These are phyloP conservation scores for Notechis scutatus DNA, from an alignment of 2,113 vertebrate species.

Conservation along the genomic window DNA sequence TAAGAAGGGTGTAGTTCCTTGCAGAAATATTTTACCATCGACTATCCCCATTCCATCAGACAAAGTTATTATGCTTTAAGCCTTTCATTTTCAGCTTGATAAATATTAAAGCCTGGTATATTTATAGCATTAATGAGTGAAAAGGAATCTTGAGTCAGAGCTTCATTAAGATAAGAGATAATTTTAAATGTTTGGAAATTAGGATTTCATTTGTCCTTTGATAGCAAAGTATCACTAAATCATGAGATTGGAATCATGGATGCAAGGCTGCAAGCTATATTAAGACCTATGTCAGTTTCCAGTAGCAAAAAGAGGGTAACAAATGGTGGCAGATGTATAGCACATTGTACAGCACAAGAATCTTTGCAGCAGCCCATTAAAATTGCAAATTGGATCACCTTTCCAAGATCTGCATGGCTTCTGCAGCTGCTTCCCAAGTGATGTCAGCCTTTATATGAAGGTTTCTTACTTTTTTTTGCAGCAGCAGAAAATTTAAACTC, in stretches of 20 bases:
- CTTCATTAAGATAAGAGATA: background rate
- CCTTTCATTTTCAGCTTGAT: background rate
- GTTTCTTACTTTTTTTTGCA: background rate
- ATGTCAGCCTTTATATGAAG: background rate
- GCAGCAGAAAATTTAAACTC: background rate
- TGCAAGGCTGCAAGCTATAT: background rate
- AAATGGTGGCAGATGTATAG: background rate
- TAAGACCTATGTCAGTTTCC: background rate
- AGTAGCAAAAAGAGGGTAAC: background rate
- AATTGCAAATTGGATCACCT: background rate
- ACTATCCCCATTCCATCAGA: background rate
- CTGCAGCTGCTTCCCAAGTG: background rate
- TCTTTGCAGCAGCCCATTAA: background rate
- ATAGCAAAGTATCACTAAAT: background rate
- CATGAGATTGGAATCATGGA: background rate
- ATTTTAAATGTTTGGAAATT: background rate
- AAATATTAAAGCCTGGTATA: background rate
- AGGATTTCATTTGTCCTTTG: background rate
- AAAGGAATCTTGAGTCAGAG: background rate
- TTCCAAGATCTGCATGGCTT: background rate
- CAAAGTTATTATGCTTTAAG: background rate
- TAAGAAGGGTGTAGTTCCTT: background rate
- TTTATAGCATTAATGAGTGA: background rate
- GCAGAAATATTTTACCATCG: background rate
- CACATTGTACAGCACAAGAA: background rate